Percentiles rank a stretch among this genome's conserved stretches.
phyloP scores from a whole-genome alignment of 2,797 vertebrate species.

The Acanthurus tractus region DNA sequence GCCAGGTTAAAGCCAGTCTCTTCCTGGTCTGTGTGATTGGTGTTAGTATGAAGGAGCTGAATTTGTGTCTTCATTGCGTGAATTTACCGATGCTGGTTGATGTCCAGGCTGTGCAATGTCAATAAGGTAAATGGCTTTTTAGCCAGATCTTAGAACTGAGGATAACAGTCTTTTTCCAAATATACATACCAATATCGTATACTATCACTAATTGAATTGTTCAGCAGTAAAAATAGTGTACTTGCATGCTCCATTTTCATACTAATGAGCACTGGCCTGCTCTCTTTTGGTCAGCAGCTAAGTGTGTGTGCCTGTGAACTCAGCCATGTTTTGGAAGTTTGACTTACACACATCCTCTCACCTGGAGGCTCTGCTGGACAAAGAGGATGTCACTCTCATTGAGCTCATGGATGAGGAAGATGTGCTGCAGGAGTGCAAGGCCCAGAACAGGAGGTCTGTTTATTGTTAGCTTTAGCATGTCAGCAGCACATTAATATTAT shows the following conservation, averaged over 20 bases:
- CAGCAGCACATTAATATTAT: background rate
- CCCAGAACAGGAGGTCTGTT: constrained; percentile 91
- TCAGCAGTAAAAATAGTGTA: background rate
- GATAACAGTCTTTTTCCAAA: constrained; percentile 56
- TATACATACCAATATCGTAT: constrained; percentile 26
- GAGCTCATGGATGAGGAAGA: constrained; percentile 98
- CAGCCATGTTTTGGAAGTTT: constrained; percentile 99
- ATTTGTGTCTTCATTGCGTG: constrained; percentile 26
- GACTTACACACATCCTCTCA: constrained; percentile 96
- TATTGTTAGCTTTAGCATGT: constrained; percentile 8
- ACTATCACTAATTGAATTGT: constrained; percentile 1
- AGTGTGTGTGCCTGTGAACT: constrained; percentile 62
- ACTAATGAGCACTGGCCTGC: background rate
- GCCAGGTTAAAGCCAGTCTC: constrained; percentile 46
- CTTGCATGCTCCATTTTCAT: background rate
- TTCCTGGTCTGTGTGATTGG: constrained; percentile 23
- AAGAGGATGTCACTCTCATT: constrained; percentile 92
- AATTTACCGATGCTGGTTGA: constrained; percentile 49
- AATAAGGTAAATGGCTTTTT: constrained; percentile 62
- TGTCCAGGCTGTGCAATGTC: constrained; percentile 35
- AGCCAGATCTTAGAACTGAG: constrained; percentile 51
- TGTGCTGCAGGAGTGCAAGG: constrained; percentile 97
- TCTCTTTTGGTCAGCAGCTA: constrained; percentile 64
- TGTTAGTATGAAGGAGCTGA: constrained; percentile 37
- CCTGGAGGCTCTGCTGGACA: constrained; percentile 96